Conservation (phyloP, 2,113 vertebrate species). For the Rhinopomastus cyanomelas region DNA sequence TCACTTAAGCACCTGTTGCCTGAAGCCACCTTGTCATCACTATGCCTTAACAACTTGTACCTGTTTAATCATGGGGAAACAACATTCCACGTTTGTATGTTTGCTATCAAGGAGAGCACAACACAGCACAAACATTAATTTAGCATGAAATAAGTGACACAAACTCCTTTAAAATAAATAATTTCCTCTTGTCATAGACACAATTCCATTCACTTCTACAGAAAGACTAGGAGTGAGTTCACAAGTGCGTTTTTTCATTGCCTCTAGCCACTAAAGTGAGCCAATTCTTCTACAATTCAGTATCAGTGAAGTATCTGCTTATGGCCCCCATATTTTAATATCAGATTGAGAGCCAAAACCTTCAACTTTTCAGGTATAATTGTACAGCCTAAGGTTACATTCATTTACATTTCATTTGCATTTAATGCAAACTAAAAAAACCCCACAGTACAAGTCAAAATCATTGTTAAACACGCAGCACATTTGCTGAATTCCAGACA, state of each 20-base stretch:
- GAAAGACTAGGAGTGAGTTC: background rate
- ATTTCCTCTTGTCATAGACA: background rate
- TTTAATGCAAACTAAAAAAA: background rate
- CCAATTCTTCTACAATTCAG: background rate
- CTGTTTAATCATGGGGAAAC: background rate
- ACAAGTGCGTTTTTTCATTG: background rate
- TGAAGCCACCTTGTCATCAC: background rate
- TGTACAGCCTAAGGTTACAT: background rate
- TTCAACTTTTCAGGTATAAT: background rate
- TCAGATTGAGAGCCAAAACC: background rate
- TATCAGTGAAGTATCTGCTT: background rate
- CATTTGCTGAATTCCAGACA: background rate
- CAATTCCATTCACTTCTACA: background rate
- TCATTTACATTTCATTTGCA: background rate
- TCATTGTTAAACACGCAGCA: background rate
- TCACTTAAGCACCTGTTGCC: background rate
- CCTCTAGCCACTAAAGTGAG: background rate
- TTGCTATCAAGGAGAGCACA: background rate
- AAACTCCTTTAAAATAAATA: background rate
- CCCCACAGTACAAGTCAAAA: background rate
- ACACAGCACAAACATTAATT: background rate
- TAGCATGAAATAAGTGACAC: background rate
- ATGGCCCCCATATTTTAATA: background rate
- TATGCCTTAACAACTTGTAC: background rate
- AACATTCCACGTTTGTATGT: background rate